These are phyloP conservation scores for Sarcophaga caerulescens DNA, from an alignment of 2,888 invertebrate genomes.

Conservation along the genomic window DNA sequence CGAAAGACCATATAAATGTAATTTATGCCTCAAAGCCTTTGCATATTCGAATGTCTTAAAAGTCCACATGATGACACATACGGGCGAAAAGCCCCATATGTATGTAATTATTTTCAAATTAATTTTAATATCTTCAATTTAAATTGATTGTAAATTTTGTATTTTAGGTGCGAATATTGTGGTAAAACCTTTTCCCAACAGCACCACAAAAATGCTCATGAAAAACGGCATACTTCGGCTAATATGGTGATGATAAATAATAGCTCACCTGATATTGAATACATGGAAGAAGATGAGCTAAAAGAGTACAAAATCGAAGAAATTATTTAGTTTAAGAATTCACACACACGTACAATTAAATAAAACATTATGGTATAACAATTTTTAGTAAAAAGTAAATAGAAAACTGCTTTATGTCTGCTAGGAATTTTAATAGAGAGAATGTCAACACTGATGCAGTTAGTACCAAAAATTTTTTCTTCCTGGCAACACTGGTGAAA, in stretches of 20 bases:
- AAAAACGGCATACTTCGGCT: slow-evolving; percentile 62
- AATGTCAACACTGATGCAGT: too few relatives aligned
- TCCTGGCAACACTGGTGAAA: too few relatives aligned
- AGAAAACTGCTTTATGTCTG: background rate
- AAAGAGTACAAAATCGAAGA: slow-evolving; percentile 37
- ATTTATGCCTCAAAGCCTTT: slow-evolving; percentile 78
- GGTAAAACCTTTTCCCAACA: slow-evolving; percentile 74
- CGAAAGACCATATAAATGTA: slow-evolving; percentile 78
- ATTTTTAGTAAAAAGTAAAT: background rate
- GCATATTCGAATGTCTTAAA: slow-evolving; percentile 80
- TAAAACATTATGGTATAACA: background rate
- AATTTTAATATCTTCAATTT: background rate
- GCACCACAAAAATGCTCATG: slow-evolving; percentile 78
- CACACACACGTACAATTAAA: background rate
- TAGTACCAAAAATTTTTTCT: too few relatives aligned
- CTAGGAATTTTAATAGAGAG: too few relatives aligned
- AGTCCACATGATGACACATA: slow-evolving; percentile 79
- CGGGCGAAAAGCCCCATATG: slow-evolving; percentile 79
- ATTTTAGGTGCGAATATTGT: slow-evolving; percentile 74
- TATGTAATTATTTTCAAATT: slow-evolving; percentile 39
- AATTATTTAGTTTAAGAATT: slow-evolving; percentile 2
- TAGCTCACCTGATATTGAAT: slow-evolving; percentile 36
- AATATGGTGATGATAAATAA: slow-evolving; percentile 64
- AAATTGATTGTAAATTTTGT: background rate
- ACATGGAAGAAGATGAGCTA: slow-evolving; percentile 27